Evolutionary conservation across 1,140 invertebrate species (phyloP).

Genomic region (Zaprionus vittiger): DNA sequence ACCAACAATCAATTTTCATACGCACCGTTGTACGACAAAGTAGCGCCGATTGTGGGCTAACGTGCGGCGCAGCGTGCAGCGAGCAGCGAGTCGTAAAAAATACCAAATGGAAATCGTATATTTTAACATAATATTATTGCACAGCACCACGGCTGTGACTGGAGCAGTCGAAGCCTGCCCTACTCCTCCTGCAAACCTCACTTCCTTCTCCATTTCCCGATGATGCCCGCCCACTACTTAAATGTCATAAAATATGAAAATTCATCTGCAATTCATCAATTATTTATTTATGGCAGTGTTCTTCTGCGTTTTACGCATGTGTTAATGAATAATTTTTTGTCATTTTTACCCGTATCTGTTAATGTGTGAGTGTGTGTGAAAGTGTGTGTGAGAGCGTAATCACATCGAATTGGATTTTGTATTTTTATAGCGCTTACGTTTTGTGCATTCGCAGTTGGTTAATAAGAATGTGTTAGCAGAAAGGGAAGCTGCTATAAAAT

Average conservation of each 20-base stretch:
- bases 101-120: constrained; percentile 76
- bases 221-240: constrained; percentile 55
- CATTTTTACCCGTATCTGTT: constrained; percentile 43
- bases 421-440: constrained; percentile 73
- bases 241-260: constrained; percentile 82
- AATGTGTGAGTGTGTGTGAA: constrained; percentile 1
- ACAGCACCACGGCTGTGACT: constrained; percentile 55
- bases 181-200: background rate
- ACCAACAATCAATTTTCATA: constrained; percentile 82
- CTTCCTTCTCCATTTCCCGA: background rate
- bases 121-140: constrained; percentile 81
- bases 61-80: background rate
- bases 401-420: constrained; percentile 70
- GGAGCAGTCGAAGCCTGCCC: constrained; percentile 10
- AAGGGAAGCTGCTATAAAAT: background rate
- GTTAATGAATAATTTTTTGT: constrained; percentile 81
- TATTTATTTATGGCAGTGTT: constrained; percentile 81
- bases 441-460: constrained; percentile 34
- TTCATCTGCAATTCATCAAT: constrained; percentile 83
- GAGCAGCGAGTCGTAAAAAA: constrained; percentile 63
- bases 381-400: constrained; percentile 49
- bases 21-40: constrained; percentile 74
- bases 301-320: constrained; percentile 77
- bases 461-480: background rate
- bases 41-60: constrained; percentile 42